Percentiles rank a stretch among this genome's conserved stretches.
Evolutionary conservation across 2,797 vertebrate species (phyloP).

Genomic region (Harpagifer antarcticus): DNA sequence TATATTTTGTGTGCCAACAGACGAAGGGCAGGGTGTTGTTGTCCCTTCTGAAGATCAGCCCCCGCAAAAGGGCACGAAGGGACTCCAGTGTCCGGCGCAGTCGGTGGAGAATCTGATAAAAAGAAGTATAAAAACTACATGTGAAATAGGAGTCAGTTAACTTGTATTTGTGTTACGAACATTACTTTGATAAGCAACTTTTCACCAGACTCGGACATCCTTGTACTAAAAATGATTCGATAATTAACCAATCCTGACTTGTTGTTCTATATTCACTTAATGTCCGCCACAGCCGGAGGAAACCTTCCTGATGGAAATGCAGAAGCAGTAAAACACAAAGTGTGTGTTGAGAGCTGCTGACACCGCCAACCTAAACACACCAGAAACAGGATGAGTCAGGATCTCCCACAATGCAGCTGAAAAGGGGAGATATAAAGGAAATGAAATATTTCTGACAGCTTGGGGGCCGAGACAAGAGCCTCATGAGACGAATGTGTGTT

Average conservation of each 20-base stretch:
- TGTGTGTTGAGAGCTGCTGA: constrained; percentile 5
- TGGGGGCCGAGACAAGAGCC: constrained; percentile 2
- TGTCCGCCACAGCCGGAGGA: background rate
- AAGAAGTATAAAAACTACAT: no score
- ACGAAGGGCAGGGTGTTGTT: no score
- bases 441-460: background rate
- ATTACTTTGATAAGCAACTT: no score
- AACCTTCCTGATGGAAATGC: background rate
- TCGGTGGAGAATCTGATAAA: no score
- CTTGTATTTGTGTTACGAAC: no score
- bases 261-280: constrained; percentile 8
- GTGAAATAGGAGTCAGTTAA: no score
- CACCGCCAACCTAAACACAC: constrained; percentile 19
- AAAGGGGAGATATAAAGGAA: constrained; percentile 3
- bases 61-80: no score
- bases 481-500: background rate
- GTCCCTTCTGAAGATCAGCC: no score
- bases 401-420: background rate
- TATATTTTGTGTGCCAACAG: no score
- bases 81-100: no score
- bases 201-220: background rate
- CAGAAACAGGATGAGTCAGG: constrained; percentile 28
- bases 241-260: constrained; percentile 22
- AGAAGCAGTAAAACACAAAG: background rate
- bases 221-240: constrained; percentile 1